A percentile compares a stretch with the other conserved stretches of the same genome.
Conservation (phyloP, 1,140 invertebrate species). For the Pseudomyrmex sp. region DNA sequence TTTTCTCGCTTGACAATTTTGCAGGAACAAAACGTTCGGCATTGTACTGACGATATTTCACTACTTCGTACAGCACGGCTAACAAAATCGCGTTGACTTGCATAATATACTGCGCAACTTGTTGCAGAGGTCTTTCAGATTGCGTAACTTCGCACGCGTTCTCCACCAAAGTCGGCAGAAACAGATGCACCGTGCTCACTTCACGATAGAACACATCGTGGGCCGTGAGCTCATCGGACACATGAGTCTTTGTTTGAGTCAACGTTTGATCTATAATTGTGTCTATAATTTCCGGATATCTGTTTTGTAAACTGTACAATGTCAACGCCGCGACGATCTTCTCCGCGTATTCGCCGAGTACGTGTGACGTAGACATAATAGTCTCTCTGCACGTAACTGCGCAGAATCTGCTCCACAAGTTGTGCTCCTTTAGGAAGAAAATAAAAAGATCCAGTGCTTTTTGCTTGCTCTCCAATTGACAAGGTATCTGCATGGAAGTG, state of each 20-base stretch:
- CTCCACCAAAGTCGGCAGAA: slow-evolving; percentile 86
- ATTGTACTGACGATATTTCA: slow-evolving; percentile 87
- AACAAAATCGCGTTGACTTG: slow-evolving; percentile 87
- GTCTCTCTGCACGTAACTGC: slow-evolving; percentile 86
- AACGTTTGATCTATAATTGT: slow-evolving; percentile 87
- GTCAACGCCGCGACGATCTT: slow-evolving; percentile 91
- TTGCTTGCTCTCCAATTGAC: slow-evolving; percentile 94
- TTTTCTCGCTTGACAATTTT: slow-evolving; percentile 76
- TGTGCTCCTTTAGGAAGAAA: slow-evolving; percentile 91
- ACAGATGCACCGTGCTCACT: slow-evolving; percentile 86
- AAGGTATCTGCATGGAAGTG: slow-evolving; percentile 91
- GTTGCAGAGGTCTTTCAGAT: slow-evolving; percentile 85
- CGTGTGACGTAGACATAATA: slow-evolving; percentile 88
- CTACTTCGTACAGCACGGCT: slow-evolving; percentile 86
- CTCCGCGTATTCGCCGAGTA: slow-evolving; percentile 90
- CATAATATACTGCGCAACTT: slow-evolving; percentile 85
- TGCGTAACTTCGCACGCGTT: slow-evolving; percentile 86
- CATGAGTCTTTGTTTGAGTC: slow-evolving; percentile 72
- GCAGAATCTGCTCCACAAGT: slow-evolving; percentile 89
- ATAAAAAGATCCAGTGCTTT: slow-evolving; percentile 91
- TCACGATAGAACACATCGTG: slow-evolving; percentile 91
- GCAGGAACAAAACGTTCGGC: slow-evolving; percentile 84
- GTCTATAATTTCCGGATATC: slow-evolving; percentile 84
- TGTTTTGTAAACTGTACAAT: slow-evolving; percentile 88
- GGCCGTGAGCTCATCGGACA: slow-evolving; percentile 86